A percentile compares a stretch with the other conserved stretches of the same genome.
These are phyloP conservation scores for Nomada ruficornis DNA, from an alignment of 2,888 invertebrate species.

Conservation along the genomic window DNA sequence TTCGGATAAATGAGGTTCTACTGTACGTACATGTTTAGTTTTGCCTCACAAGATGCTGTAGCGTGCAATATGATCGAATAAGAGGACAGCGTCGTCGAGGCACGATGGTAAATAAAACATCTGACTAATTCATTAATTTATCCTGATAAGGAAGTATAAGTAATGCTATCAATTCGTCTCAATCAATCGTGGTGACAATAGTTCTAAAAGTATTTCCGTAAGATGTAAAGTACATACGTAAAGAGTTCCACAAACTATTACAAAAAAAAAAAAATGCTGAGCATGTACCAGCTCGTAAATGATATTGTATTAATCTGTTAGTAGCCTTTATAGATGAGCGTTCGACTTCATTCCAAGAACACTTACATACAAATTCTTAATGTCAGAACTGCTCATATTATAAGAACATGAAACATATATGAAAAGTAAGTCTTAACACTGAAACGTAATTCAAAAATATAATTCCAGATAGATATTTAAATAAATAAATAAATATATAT, in stretches of 20 bases:
- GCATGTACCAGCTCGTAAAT: slow-evolving; percentile 69
- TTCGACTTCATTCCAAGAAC: slow-evolving; percentile 68
- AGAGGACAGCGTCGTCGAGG: slow-evolving; percentile 53
- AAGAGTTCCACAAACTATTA: slow-evolving; percentile 66
- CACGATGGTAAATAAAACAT: slow-evolving; percentile 55
- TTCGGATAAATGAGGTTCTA: too few relatives aligned
- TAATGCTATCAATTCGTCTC: slow-evolving; percentile 73
- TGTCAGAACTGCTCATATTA: slow-evolving; percentile 48
- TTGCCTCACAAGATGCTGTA: slow-evolving; percentile 57
- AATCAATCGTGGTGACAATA: slow-evolving; percentile 83
- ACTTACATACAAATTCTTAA: slow-evolving; percentile 44
- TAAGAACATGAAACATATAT: slow-evolving; percentile 35
- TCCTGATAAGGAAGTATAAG: slow-evolving; percentile 64
- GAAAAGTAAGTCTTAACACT: slow-evolving; percentile 44
- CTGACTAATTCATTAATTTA: slow-evolving; percentile 65
- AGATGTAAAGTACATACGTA: slow-evolving; percentile 67
- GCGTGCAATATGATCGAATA: slow-evolving; percentile 72
- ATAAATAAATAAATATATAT: slow-evolving; percentile 16
- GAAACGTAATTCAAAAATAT: slow-evolving; percentile 42
- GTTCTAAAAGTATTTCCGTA: slow-evolving; percentile 78
- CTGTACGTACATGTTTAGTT: slow-evolving; percentile 17
- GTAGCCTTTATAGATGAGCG: slow-evolving; percentile 66
- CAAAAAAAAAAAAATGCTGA: slow-evolving; percentile 68
- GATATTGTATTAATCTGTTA: slow-evolving; percentile 76
- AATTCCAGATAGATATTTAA: slow-evolving; percentile 51